A percentile compares a stretch with the other conserved stretches of the same genome.
Conservation (phyloP, 2,113 vertebrate species). For the Cyprinodon brontotheroides region DNA sequence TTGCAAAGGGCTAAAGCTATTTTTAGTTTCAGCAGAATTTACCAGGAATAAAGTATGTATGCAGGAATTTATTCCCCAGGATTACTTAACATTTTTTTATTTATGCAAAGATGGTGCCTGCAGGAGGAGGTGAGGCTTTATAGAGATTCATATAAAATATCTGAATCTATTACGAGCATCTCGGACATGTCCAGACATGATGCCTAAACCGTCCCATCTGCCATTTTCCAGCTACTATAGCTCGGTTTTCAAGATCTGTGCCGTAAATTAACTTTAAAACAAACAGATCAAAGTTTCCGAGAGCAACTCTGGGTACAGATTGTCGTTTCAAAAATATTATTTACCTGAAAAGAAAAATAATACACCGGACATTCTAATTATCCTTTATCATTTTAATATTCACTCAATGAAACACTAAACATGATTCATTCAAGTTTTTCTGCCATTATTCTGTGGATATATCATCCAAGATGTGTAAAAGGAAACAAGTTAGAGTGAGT, state of each 20-base stretch:
- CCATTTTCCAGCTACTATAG: neutral
- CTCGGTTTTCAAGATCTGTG: neutral
- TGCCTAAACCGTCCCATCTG: too few relatives aligned
- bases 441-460: too few relatives aligned
- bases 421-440: too few relatives aligned
- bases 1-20: neutral
- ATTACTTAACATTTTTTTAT: neutral
- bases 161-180: neutral
- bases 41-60: neutral
- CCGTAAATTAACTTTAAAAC: neutral
- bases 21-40: neutral
- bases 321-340: neutral
- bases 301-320: neutral
- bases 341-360: too few relatives aligned
- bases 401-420: too few relatives aligned
- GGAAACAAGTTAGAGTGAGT: neutral
- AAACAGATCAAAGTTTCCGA: neutral
- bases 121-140: neutral
- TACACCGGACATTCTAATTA: too few relatives aligned
- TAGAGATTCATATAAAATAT: too few relatives aligned
- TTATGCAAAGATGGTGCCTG: neutral
- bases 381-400: too few relatives aligned
- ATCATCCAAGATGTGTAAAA: neutral
- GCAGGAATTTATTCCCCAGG: neutral
- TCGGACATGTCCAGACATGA: neutral